phyloP scores from a whole-genome alignment of 1,140 invertebrate genomes.

The Neodiprion virginianus region DNA sequence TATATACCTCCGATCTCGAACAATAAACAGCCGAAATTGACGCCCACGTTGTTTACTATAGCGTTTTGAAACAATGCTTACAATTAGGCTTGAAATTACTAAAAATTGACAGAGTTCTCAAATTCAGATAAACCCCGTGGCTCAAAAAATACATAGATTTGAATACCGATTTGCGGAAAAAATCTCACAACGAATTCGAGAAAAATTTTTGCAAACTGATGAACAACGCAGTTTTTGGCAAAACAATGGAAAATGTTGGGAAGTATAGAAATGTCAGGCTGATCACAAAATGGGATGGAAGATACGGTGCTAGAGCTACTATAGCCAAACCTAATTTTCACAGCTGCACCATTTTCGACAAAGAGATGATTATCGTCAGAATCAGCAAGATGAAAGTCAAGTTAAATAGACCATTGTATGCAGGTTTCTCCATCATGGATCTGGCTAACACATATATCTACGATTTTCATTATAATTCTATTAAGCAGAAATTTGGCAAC shows the following conservation, averaged over 20 bases:
- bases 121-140: slow-evolving; percentile 33
- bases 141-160: slow-evolving; percentile 38
- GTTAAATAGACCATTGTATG: slow-evolving; percentile 41
- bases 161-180: slow-evolving; percentile 40
- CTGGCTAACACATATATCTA: slow-evolving; percentile 36
- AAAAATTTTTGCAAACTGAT: slow-evolving; percentile 63
- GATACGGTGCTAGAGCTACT: slow-evolving; percentile 31
- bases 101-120: slow-evolving; percentile 32
- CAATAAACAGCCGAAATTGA: slow-evolving; percentile 38
- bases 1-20: slow-evolving; percentile 31
- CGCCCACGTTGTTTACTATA: slow-evolving; percentile 60
- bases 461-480: slow-evolving; percentile 42
- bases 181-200: slow-evolving; percentile 55
- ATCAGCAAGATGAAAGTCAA: slow-evolving; percentile 20
- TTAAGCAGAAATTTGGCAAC: slow-evolving; percentile 30
- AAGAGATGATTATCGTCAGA: slow-evolving; percentile 17
- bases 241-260: slow-evolving; percentile 60
- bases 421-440: slow-evolving; percentile 35
- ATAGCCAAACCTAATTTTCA: slow-evolving; percentile 41
- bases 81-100: slow-evolving; percentile 20
- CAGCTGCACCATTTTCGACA: slow-evolving; percentile 31
- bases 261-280: slow-evolving; percentile 41
- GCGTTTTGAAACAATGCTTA: slow-evolving; percentile 59
- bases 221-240: slow-evolving; percentile 60
- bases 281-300: slow-evolving; percentile 18